Percentiles rank a stretch among this genome's conserved stretches.
phyloP scores from a whole-genome alignment of 2,888 invertebrate species.

The Temnothorax rugatulus region DNA sequence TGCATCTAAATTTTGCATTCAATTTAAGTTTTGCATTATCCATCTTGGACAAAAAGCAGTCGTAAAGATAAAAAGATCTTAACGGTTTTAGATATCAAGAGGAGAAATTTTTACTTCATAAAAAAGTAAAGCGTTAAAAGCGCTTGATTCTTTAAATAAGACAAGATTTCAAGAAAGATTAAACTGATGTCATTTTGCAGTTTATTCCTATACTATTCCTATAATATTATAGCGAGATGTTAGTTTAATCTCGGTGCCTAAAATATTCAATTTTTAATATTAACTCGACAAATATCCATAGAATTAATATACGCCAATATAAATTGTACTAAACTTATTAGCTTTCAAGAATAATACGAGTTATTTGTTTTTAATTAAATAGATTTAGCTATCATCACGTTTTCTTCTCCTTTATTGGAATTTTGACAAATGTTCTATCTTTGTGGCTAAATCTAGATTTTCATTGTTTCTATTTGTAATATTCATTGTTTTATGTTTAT shows the following conservation, averaged over 20 bases:
- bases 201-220: not conserved
- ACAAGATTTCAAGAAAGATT: not conserved
- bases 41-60: not conserved
- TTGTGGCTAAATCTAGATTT: not conserved
- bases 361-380: not conserved
- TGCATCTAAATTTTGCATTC: slow-evolving; percentile 41
- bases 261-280: not conserved
- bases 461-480: not conserved
- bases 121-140: not conserved
- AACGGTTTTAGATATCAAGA: not conserved
- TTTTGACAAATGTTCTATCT: not conserved
- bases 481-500: slow-evolving; percentile 65
- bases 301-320: not conserved
- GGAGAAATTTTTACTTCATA: not conserved
- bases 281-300: not conserved
- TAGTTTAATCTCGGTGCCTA: not conserved
- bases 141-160: not conserved
- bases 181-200: not conserved
- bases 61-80: not conserved
- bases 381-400: not conserved
- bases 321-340: slow-evolving; percentile 6
- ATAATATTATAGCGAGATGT: not conserved
- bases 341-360: not conserved
- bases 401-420: not conserved
- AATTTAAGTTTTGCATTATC: slow-evolving; percentile 31